Percentiles rank a stretch among this genome's conserved stretches.
These are phyloP conservation scores for Schizopygopsis pylzovi DNA, from an alignment of 2,797 vertebrate species.

Conservation along the genomic window DNA sequence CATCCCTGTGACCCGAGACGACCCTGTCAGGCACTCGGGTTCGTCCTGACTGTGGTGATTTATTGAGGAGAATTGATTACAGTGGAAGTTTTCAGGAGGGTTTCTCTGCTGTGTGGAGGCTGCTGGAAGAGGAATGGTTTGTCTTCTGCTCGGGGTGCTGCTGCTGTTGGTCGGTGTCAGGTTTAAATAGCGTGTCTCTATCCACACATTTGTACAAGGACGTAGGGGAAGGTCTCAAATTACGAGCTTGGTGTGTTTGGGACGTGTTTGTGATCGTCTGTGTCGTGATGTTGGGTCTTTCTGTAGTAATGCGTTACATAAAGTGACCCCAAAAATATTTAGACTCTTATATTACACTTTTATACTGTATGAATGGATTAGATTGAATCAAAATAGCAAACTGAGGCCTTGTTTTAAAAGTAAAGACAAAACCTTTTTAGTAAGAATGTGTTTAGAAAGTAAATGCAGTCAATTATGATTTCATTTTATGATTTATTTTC, in stretches of 20 bases:
- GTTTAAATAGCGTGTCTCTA: not conserved
- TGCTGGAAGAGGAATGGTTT: not conserved
- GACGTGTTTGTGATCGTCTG: not conserved
- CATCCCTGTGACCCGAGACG: not conserved
- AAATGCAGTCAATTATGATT: not conserved
- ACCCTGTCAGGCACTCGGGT: not conserved
- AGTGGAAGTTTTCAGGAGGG: not conserved
- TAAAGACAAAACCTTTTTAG: not conserved
- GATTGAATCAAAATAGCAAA: not conserved
- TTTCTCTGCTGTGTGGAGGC: not conserved
- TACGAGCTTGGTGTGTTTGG: not conserved
- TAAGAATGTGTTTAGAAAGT: not conserved
- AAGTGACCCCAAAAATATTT: not conserved
- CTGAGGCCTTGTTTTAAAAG: not conserved
- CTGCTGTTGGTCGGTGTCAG: not conserved
- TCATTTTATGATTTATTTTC: no score
- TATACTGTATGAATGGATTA: not conserved
- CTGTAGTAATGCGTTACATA: no score
- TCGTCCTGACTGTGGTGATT: not conserved
- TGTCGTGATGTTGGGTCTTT: not conserved
- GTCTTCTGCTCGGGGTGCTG: not conserved
- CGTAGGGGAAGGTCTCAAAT: not conserved
- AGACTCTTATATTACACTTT: not conserved
- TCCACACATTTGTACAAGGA: not conserved
- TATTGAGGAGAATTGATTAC: not conserved